Base-by-base conservation (phyloP, 1,140 invertebrate genomes). In the Wasmannia auropunctata region DNA sequence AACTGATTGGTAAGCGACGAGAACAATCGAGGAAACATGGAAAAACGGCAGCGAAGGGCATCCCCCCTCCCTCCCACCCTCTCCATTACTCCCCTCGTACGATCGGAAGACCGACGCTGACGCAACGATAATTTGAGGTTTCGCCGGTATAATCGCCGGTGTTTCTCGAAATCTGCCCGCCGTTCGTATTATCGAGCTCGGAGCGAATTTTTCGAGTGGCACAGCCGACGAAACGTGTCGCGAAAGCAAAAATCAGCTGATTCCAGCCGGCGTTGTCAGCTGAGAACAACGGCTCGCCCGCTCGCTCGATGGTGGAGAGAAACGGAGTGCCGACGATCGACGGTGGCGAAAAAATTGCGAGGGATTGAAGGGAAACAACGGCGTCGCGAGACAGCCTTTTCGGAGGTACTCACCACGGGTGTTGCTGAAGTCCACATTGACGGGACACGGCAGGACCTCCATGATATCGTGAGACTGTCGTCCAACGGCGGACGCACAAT, bases 361-460 rank as follows among this genome's bases (percentile, higher is more conserved):
- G 37, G 34, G 5, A 62, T 16, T 28, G 16, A 16, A 8, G 8
- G 40, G 54, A 43, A 22, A n/a, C 22, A n/a, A n/a, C 54, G 54
- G 54, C 54, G 11, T 25, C 54, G 49, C 49, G 49, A n/a, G 8
- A 31, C 16, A 46, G 49, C 19, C 19, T 19, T n/a, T 51, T 51
- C 49, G 2, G 6, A 51, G 1, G 51, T n/a, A 54, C 60, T 89
- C 83, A 94, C 94, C 94, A 92, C 94, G 92, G 62, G 92, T 94
- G 77, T 94, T 94, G 91, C 92, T 94, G 91, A 95, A 94, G 86
- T 93, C 91, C 7, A 95, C 94, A 28, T 94, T 94, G 46, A 95
- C 94, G 46, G 94, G 94, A 80, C 94, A 95, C 80, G 94, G 93
- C 60, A 95, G 88, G 72, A 95, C 93, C 85, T 95, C 94, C 94